Evolutionary conservation across 2,888 invertebrate genomes (phyloP), one percentile per base, ranked within the genome.

Genomic region (Brenthis hecate): DNA sequence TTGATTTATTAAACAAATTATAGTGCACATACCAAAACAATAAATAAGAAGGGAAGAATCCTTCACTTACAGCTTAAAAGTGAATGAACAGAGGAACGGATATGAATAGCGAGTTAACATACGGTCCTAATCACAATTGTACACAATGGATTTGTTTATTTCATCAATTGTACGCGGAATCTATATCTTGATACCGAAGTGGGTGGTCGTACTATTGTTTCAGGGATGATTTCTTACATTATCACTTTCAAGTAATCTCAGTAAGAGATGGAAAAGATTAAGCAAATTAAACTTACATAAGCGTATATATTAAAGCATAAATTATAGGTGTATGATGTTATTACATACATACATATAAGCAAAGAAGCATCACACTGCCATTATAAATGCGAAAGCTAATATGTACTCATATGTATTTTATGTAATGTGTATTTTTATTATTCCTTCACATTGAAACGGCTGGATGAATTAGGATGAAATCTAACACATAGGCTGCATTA

Each of bases 101-200:
- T 86, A 86, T 85, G 85, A 83, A 84, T 80, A 83, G 81, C 83
- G 78, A 77, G 84, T 85, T 85, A 88, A 88, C 89, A 87, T 80
- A 83, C 83, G 80, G 81, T 71, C 80, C 88, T 91, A 92, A 92
- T 90, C 84, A 90, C 90, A 87, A 89, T 84, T 85, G 82, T 79
- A 91, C 77, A 92, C 92, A 91, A 86, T 86, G 81, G 76, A 83
- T 87, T 85, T 91, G 91, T 92, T 92, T 92, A 89, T 90, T 88
- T 88, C 86, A 81, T 81, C 77, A 78, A 80, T 78, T 73, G 80
- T 83, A 85, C 83, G 81, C 82, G 85, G 88, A 88, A 87, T 86
- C 83, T 81, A 82, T 81, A 85, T 84, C 83, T 80, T 73, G 76
- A 75, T 71, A 74, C 75, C 83, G 66, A 80, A 89, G 87, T 91